These are phyloP conservation scores for Siniperca obscura DNA, from an alignment of 2,797 vertebrate genomes.

Conservation along the genomic window DNA sequence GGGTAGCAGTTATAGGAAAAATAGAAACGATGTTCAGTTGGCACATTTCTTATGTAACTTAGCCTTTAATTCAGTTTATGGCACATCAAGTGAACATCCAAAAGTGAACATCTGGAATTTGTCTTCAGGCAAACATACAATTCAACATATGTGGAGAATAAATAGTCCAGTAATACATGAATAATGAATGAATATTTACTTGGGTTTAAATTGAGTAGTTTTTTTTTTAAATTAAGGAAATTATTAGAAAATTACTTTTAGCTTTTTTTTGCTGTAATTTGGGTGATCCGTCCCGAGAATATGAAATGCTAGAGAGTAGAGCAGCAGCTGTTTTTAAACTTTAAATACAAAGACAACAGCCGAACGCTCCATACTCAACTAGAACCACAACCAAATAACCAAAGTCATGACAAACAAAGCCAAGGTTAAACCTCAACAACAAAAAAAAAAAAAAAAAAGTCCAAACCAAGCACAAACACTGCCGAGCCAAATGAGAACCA, in stretches of 20 bases:
- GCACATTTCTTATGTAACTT: background rate
- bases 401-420: slow-evolving; percentile 47
- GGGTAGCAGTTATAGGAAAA: background rate
- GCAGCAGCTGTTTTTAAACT: slow-evolving; percentile 36
- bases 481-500: slow-evolving; percentile 11
- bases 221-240: background rate
- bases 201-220: background rate
- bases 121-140: background rate
- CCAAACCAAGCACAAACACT: slow-evolving; percentile 39
- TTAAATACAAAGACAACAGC: slow-evolving; percentile 18
- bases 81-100: background rate
- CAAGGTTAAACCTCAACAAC: slow-evolving; percentile 17
- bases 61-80: background rate
- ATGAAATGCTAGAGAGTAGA: slow-evolving; percentile 3
- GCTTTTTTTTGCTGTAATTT: slow-evolving; percentile 6
- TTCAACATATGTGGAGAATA: background rate
- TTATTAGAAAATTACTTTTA: background rate
- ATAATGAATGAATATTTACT: background rate
- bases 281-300: too few species aligned
- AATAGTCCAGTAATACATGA: background rate
- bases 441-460: slow-evolving; percentile 16
- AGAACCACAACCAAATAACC: background rate
- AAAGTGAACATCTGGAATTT: background rate
- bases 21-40: background rate
- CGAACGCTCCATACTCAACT: slow-evolving; percentile 1